Conservation (phyloP, 2,113 vertebrate species). For the Corynorhinus townsendii region DNA sequence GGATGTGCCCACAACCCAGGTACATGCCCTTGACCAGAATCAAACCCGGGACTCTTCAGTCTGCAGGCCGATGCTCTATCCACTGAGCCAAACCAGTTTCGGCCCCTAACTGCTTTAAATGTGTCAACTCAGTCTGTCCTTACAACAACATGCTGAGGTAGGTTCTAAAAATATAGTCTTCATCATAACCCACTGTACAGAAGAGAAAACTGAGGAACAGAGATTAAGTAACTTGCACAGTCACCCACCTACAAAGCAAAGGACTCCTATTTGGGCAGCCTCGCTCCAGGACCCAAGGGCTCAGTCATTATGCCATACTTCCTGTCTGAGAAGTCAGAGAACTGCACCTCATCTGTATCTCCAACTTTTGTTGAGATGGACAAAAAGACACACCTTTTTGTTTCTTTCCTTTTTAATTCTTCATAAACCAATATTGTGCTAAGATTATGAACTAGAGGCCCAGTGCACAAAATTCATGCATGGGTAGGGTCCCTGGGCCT, state of each 20-base stretch:
- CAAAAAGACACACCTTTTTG: background rate
- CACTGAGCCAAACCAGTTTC: too few relatives aligned
- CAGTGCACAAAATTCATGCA: too few relatives aligned
- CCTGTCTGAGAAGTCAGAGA: background rate
- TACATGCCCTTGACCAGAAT: too few relatives aligned
- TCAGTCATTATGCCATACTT: accelerated
- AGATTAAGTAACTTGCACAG: background rate
- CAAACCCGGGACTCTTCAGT: too few relatives aligned
- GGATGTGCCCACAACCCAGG: too few relatives aligned
- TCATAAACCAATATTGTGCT: background rate
- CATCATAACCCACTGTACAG: background rate
- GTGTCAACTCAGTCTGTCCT: background rate
- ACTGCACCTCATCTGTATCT: background rate
- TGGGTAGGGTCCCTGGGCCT: too few relatives aligned
- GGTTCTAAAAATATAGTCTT: background rate
- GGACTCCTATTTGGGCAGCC: background rate
- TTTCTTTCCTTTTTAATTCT: background rate
- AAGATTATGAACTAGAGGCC: background rate
- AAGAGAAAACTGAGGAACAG: background rate
- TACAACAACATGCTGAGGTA: background rate
- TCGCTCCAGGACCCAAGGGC: background rate
- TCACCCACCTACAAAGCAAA: background rate
- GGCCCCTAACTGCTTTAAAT: background rate
- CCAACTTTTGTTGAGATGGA: background rate
- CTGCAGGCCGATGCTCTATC: too few relatives aligned